phyloP scores from a whole-genome alignment of 2,113 vertebrate genomes.

The Calyptommatus sinebrachiatus region DNA sequence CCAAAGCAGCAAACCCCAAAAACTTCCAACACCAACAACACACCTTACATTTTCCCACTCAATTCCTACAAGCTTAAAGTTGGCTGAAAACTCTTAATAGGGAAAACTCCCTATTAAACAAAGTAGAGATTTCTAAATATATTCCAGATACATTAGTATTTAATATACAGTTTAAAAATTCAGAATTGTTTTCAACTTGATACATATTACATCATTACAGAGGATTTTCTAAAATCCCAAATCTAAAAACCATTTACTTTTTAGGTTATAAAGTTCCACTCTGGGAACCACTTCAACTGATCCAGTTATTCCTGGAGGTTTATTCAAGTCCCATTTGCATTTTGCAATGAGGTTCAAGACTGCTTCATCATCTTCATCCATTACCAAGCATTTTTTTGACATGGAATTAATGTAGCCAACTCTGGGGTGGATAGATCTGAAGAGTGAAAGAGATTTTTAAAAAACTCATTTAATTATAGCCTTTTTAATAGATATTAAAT shows the following conservation, averaged over 20 bases:
- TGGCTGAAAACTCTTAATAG: no score
- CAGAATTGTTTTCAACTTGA: not conserved
- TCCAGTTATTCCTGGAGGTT: conserved; percentile 42
- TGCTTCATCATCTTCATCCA: conserved; percentile 71
- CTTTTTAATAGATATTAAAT: not conserved
- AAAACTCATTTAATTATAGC: not conserved
- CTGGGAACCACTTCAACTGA: conserved; percentile 50
- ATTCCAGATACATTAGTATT: not conserved
- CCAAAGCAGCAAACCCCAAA: no score
- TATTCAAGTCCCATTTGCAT: conserved; percentile 55
- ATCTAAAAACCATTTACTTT: conserved; percentile 53
- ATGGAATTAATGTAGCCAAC: conserved; percentile 59
- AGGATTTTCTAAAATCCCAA: not conserved
- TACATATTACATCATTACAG: not conserved
- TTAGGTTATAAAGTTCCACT: conserved; percentile 37
- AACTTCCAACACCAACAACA: no score
- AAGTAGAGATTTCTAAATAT: not conserved
- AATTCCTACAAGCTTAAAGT: no score
- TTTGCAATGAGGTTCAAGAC: conserved; percentile 70
- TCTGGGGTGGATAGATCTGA: conserved; percentile 63
- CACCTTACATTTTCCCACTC: no score
- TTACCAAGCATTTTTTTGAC: conserved; percentile 61
- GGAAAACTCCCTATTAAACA: not conserved
- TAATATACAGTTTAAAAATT: not conserved
- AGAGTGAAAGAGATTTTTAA: not conserved